phyloP scores from a whole-genome alignment of 2,113 vertebrate species.

The Xiphophorus maculatus region DNA sequence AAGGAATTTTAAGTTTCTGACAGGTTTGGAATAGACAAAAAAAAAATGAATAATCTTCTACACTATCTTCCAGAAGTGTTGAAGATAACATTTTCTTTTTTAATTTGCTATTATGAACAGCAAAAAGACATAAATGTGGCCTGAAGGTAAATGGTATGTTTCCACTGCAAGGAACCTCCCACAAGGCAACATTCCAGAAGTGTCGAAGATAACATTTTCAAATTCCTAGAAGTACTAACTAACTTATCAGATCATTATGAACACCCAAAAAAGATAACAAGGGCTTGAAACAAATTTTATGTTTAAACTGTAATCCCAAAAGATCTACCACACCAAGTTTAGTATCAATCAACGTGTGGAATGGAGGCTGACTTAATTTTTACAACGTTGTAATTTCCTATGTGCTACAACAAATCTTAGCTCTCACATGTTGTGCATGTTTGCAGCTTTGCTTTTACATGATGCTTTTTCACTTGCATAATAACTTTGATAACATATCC shows the following conservation, averaged over 20 bases:
- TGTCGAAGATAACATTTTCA: not conserved
- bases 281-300: conserved; percentile 11
- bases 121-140: conserved; percentile 25
- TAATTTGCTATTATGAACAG: conserved; percentile 6
- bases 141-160: not conserved
- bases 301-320: conserved; percentile 29
- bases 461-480: not conserved
- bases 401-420: not conserved
- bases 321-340: not conserved
- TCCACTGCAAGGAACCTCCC: conserved; percentile 34
- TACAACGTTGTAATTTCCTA: conserved; percentile 4
- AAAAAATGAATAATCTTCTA: conserved; percentile 15
- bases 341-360: conserved; percentile 34
- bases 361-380: conserved; percentile 23
- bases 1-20: conserved; percentile 49
- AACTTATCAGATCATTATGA: conserved; percentile 27
- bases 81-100: too few species aligned
- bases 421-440: not conserved
- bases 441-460: conserved; percentile 7
- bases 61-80: too few species aligned
- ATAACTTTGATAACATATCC: not conserved
- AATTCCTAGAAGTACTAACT: not conserved
- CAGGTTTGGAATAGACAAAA: conserved; percentile 10
- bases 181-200: conserved; percentile 24
- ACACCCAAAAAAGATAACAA: conserved; percentile 7